These are phyloP conservation scores for Phthorimaea operculella DNA, from an alignment of 1,140 invertebrate genomes.

Conservation along the genomic window DNA sequence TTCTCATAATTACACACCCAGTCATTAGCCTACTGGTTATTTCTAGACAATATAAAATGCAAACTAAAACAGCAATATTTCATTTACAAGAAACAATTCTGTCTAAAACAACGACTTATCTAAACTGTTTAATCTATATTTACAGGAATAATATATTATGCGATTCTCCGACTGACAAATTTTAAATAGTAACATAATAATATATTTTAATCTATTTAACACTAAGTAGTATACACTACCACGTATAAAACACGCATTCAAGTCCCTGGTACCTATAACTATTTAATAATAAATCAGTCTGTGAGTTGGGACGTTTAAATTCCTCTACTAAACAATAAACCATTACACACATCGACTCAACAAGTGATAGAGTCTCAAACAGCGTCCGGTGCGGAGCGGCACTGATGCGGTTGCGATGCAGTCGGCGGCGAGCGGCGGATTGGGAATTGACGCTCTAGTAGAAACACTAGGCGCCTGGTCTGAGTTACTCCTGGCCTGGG, in stretches of 20 bases:
- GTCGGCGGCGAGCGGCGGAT: constrained; percentile 8
- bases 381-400: constrained; percentile 20
- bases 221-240: constrained; percentile 64
- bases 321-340: constrained; percentile 61
- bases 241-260: constrained; percentile 66
- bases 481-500: background rate
- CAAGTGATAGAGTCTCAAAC: constrained; percentile 40
- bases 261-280: constrained; percentile 56
- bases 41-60: constrained; percentile 63
- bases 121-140: constrained; percentile 53
- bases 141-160: constrained; percentile 66
- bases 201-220: constrained; percentile 62
- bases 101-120: constrained; percentile 57
- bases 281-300: constrained; percentile 62
- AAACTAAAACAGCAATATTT: constrained; percentile 66
- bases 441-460: background rate
- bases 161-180: constrained; percentile 55
- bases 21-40: constrained; percentile 44
- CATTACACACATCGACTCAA: constrained; percentile 55
- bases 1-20: constrained; percentile 51
- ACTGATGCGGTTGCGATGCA: background rate
- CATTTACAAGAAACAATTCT: constrained; percentile 63
- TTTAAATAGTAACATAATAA: constrained; percentile 63
- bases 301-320: constrained; percentile 66
- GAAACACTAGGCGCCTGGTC: background rate